Conservation (phyloP, 2,888 invertebrate species). For the Drosophila flavopinicola region DNA sequence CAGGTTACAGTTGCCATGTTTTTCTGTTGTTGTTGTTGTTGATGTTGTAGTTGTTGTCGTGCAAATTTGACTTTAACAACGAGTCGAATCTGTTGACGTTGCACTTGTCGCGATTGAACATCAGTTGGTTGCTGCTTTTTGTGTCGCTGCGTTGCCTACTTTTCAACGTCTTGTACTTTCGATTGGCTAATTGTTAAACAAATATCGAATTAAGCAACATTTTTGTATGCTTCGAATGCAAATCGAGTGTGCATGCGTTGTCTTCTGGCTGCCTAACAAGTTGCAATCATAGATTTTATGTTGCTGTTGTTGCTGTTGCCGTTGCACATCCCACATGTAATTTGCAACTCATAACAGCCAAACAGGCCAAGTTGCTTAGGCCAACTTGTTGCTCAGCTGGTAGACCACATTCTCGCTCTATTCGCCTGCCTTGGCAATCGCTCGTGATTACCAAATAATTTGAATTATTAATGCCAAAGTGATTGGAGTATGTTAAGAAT, state of each 20-base stretch:
- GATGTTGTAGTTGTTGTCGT: slow-evolving; percentile 41
- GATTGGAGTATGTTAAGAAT: slow-evolving; percentile 57
- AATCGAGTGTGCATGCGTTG: slow-evolving; percentile 53
- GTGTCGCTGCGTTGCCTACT: slow-evolving; percentile 59
- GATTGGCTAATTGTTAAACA: slow-evolving; percentile 80
- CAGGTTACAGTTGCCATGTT: slow-evolving; percentile 46
- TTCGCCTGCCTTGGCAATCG: slow-evolving; percentile 36
- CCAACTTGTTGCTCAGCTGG: slow-evolving; percentile 40
- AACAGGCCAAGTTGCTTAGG: slow-evolving; percentile 45
- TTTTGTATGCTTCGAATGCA: slow-evolving; percentile 60
- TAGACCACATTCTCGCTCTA: slow-evolving; percentile 60
- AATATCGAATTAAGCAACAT: slow-evolving; percentile 64
- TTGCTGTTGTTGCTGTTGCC: slow-evolving; percentile 44
- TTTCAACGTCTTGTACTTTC: slow-evolving; percentile 71
- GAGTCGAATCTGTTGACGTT: slow-evolving; percentile 51
- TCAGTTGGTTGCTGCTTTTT: slow-evolving; percentile 35
- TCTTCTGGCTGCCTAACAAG: slow-evolving; percentile 47
- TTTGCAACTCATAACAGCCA: slow-evolving; percentile 48
- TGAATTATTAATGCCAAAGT: slow-evolving; percentile 72
- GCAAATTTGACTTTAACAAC: slow-evolving; percentile 27
- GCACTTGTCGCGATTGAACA: slow-evolving; percentile 70
- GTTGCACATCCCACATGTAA: slow-evolving; percentile 77
- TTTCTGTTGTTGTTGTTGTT: slow-evolving; percentile 34
- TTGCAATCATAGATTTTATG: slow-evolving; percentile 47
- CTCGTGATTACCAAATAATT: slow-evolving; percentile 68